Base-by-base conservation (phyloP, 2,797 vertebrate species). In the Anguilla megastoma region DNA sequence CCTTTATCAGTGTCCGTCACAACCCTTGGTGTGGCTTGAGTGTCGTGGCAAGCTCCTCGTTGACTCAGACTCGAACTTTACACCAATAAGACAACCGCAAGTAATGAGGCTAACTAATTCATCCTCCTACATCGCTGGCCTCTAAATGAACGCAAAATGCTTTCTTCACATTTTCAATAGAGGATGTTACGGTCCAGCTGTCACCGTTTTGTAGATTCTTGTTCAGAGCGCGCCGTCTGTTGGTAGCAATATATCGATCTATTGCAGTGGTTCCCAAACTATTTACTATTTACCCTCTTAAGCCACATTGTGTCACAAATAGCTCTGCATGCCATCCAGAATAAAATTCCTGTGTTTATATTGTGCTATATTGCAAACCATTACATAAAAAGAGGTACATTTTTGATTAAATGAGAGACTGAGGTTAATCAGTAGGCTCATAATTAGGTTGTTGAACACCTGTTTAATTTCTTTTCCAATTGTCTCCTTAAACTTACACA, bases 1-100 rank as follows among this genome's bases (percentile, higher is more conserved):
- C 18, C 84, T 0, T 1, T 0, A 0, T 0, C 6, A 30, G 60
- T 90, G 93, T 93, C 95, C 89, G 87, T 95, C 86, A 87, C 12
- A n/a, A 2, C 18, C 0, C 83, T 36, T 33, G 33, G 14, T 33
- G 2, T 0, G 0, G 1, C 41, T 30, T 69, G 16, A 85, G 89
- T 93, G 90, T 92, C 94, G 92, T 94, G 93, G 92, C 93, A 92
- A 86, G 85, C 76, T 63, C 90, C 86, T 91, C 91, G 88, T 92
- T 80, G 58, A 74, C 1, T 60, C 30, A 3, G 27, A 85, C 60
- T 8, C 41, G 63, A 87, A 89, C 58, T 88, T 63, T 33, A 45
- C 69, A 54, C 90, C 85, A 86, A 88, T 89, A 3, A 79, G 41
- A 86, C 45, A 45, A 48, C 36, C 82, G 88, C 88, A 90, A 88